Evolutionary conservation across 2,888 invertebrate genomes (phyloP).

Genomic region (Rhingia rostrata): DNA sequence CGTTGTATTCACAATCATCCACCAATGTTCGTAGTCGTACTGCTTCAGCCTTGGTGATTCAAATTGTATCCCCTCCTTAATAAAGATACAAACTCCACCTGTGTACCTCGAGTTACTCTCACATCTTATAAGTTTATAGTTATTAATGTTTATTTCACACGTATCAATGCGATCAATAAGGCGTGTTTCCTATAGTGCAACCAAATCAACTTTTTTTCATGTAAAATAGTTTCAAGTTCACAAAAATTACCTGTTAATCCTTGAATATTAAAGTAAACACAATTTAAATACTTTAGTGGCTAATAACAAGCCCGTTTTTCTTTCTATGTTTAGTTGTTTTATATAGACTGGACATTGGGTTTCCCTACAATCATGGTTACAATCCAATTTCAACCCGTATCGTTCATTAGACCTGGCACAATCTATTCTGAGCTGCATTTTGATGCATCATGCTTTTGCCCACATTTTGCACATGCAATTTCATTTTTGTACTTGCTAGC

Average conservation of each 20-base stretch:
- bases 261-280: too few relatives aligned
- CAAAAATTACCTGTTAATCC: constrained; percentile 9
- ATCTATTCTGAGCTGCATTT: neutral
- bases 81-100: constrained; percentile 17
- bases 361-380: too few relatives aligned
- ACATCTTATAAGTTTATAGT: constrained; percentile 30
- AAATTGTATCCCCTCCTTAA: constrained; percentile 6
- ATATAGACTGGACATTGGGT: too few relatives aligned
- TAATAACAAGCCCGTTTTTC: too few relatives aligned
- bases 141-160: neutral
- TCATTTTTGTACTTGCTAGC: constrained; percentile 26
- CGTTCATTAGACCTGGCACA: too few relatives aligned
- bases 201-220: constrained; percentile 1
- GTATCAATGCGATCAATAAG: neutral
- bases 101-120: constrained; percentile 17
- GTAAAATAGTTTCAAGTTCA: constrained; percentile 2
- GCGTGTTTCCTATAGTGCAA: constrained; percentile 20
- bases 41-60: neutral
- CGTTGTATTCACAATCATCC: constrained; percentile 2
- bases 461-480: constrained; percentile 20
- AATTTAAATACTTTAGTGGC: constrained; percentile 2
- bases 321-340: too few relatives aligned
- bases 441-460: constrained; percentile 12
- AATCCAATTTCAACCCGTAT: too few relatives aligned
- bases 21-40: constrained; percentile 26